Evolutionary conservation across 2,797 vertebrate genomes (phyloP), one percentile per base, ranked within the genome.

Genomic region (Hozukius guyotensis): DNA sequence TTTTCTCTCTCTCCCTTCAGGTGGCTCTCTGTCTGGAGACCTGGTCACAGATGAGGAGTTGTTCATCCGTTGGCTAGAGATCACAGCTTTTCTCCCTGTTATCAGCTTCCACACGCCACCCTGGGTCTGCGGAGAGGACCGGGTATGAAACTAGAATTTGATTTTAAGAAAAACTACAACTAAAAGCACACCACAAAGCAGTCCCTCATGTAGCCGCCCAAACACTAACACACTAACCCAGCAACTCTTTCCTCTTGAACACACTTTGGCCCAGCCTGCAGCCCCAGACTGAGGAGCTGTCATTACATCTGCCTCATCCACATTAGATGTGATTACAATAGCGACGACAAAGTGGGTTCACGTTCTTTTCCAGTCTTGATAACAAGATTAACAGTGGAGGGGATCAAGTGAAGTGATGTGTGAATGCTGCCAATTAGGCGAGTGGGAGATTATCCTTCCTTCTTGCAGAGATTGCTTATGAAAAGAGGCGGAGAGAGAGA

Each of bases 51-150:
- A 98, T 80, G 91, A 94, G 13, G 97, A 98, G 92, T 93, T 98
- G 57, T 98, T 97, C 16, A 96, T 98, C 85, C 95, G 97, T 67
- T 98, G 97, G 97, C 89, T 98, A 88, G 96, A 96, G 93, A 96
- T 98, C 0, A 88, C 92, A 81, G 96, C 96, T 0, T 98, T 98
- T 81, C 96, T 98, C 36, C 97, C 97, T 0, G 97, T 97, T 59
- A 96, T 98, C 92, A 96, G 94, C 78, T 98, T 98, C 87, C 92
- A 96, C 81, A 97, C 95, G 0, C 97, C 97, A 0, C 97, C 97
- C 5, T 98, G 97, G 97, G 90, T 95, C 81, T 97, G 93, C 65
- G 96, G 95, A 20, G 94, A 97, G 2, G 60, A 96, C 68, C 94
- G 94, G 97, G 97, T 98, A 93, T 0, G 8, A 20, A 55, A 34